A percentile compares a stretch with the other conserved stretches of the same genome.
These are phyloP conservation scores for Meandrina meandrites DNA, from an alignment of 92 coral and sea anemone genomes.

Conservation along the genomic window DNA sequence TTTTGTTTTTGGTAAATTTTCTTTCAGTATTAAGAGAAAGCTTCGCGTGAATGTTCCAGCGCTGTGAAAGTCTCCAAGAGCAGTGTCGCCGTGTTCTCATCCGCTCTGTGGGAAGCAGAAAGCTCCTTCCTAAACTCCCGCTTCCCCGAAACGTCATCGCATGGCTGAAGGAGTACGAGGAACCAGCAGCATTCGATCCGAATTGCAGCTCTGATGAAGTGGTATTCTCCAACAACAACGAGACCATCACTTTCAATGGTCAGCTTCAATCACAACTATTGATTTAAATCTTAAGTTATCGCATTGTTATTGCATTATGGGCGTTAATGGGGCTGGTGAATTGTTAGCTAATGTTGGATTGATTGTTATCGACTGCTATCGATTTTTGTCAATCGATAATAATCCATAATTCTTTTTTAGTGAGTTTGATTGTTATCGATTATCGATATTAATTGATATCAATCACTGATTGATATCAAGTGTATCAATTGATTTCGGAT, in stretches of 20 bases:
- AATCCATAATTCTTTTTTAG: too few relatives aligned
- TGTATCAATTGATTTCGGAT: too few relatives aligned
- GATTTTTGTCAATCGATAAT: too few relatives aligned
- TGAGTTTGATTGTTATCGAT: too few relatives aligned
- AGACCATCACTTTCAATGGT: constrained; percentile 83
- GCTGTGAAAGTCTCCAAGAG: constrained; percentile 83
- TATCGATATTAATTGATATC: too few relatives aligned
- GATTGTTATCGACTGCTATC: too few relatives aligned
- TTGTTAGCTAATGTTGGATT: too few relatives aligned
- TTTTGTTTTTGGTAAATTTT: neutral
- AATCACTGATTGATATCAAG: too few relatives aligned
- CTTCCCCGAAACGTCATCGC: constrained; percentile 63
- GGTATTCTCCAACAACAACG: constrained; percentile 69
- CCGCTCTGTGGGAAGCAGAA: constrained; percentile 78
- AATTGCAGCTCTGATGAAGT: constrained; percentile 66
- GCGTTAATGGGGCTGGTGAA: too few relatives aligned
- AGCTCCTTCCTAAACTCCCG: constrained; percentile 64
- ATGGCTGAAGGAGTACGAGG: constrained; percentile 83
- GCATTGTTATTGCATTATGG: too few relatives aligned
- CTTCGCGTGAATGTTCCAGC: constrained; percentile 51
- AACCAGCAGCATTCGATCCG: constrained; percentile 67
- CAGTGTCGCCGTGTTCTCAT: constrained; percentile 82
- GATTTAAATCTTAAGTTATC: neutral
- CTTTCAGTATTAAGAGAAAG: neutral
- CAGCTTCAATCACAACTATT: neutral